Evolutionary conservation across 1,140 invertebrate genomes (phyloP).

Genomic region (Hyphantria cunea): DNA sequence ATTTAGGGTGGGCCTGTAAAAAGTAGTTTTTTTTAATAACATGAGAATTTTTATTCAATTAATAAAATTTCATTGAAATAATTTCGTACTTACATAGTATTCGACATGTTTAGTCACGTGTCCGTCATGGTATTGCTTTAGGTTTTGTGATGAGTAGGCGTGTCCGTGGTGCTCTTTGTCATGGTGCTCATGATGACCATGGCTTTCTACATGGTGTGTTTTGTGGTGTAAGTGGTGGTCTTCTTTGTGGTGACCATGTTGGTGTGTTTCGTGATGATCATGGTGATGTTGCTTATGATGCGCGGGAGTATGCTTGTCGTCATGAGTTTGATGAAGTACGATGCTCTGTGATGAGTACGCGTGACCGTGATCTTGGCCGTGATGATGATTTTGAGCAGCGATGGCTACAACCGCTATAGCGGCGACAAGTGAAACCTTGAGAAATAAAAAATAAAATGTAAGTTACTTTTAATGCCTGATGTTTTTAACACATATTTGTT

Average conservation of each 20-base stretch:
- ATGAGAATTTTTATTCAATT: too few relatives aligned
- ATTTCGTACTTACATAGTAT: constrained; percentile 29
- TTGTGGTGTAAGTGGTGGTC: background rate
- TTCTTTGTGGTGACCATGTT: background rate
- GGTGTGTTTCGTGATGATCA: too few relatives aligned
- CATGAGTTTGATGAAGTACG: constrained; percentile 26
- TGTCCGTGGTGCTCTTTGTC: background rate
- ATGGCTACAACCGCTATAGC: constrained; percentile 24
- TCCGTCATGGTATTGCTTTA: constrained; percentile 1
- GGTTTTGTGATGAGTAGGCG: constrained; percentile 20
- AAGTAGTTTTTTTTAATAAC: too few relatives aligned
- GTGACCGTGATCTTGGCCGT: constrained; percentile 14
- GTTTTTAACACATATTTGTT: too few relatives aligned
- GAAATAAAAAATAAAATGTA: too few relatives aligned
- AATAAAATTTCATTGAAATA: too few relatives aligned
- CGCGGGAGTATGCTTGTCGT: too few relatives aligned
- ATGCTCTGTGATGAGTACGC: constrained; percentile 18
- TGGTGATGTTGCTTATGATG: too few relatives aligned
- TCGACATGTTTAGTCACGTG: constrained; percentile 27
- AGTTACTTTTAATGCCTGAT: too few relatives aligned
- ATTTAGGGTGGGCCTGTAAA: too few relatives aligned
- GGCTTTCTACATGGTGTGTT: background rate
- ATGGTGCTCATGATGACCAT: background rate
- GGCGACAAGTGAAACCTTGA: constrained; percentile 52
- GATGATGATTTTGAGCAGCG: background rate